These are phyloP conservation scores for Holothuria leucospilota DNA, from an alignment of 53 echinoderm and acorn worm species.

Conservation along the genomic window DNA sequence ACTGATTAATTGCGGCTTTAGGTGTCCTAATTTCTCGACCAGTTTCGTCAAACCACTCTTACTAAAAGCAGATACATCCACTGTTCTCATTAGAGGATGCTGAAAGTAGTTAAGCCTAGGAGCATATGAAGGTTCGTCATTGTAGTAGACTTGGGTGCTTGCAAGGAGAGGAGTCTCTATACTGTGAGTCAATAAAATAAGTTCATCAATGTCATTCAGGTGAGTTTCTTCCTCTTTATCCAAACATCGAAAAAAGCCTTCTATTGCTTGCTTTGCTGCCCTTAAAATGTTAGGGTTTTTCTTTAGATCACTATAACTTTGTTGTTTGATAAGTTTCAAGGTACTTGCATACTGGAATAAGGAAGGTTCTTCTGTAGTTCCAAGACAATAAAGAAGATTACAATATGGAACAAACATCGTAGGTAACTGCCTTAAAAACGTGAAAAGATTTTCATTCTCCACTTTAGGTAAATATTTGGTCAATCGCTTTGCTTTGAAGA, in stretches of 20 bases:
- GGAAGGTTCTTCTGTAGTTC: constrained; percentile 3
- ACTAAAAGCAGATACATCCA: neutral
- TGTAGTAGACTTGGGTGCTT: constrained; percentile 11
- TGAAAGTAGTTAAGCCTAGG: neutral
- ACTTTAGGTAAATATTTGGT: neutral
- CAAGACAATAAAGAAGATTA: neutral
- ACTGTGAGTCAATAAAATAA: neutral
- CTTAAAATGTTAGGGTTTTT: neutral
- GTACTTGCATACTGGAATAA: constrained; percentile 17
- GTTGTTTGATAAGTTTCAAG: neutral
- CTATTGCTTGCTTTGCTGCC: constrained; percentile 15
- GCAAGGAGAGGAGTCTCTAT: neutral
- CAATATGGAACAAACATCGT: neutral
- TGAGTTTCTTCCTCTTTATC: neutral
- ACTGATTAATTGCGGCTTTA: constrained; percentile 16
- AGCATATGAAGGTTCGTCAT: constrained; percentile 15
- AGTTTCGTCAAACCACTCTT: neutral
- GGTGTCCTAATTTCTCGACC: neutral
- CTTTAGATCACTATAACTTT: neutral
- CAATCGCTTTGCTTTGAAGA: constrained; percentile 17
- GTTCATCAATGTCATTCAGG: neutral
- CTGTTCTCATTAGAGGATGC: neutral
- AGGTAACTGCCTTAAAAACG: constrained; percentile 4
- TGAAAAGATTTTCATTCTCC: constrained; percentile 8
- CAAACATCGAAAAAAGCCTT: constrained; percentile 11